Evolutionary conservation across 2,113 vertebrate genomes (phyloP).

Genomic region (Lasiurus borealis): DNA sequence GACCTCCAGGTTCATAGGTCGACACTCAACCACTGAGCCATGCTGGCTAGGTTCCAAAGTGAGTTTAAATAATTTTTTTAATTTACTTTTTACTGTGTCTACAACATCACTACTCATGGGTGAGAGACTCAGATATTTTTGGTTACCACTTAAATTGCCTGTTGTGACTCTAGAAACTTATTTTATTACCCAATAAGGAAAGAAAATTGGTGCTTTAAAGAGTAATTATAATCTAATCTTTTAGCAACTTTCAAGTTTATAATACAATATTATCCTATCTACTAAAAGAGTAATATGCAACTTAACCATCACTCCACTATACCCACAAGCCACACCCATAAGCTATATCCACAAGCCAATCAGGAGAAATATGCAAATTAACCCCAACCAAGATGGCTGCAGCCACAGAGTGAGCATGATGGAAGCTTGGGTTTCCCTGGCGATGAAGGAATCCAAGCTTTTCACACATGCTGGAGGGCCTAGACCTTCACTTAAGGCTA

Average conservation of each 20-base stretch:
- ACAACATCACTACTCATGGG: background rate
- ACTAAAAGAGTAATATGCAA: too few species aligned
- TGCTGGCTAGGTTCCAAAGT: background rate
- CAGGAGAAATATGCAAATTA: too few species aligned
- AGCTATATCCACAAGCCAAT: too few species aligned
- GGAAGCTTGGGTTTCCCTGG: too few species aligned
- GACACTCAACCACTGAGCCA: too few species aligned
- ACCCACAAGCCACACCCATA: too few species aligned
- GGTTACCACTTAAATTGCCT: conserved; percentile 12
- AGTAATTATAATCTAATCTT: background rate
- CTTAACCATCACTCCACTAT: too few species aligned
- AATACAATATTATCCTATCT: background rate
- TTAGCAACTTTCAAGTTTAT: background rate
- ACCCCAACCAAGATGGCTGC: too few species aligned
- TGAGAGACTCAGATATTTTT: background rate
- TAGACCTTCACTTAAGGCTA: too few species aligned
- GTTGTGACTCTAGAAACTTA: background rate
- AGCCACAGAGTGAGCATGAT: too few species aligned
- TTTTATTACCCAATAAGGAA: background rate
- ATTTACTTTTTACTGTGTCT: background rate
- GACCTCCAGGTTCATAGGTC: background rate
- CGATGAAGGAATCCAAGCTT: too few species aligned
- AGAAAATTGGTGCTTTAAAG: background rate
- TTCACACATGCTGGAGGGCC: too few species aligned
- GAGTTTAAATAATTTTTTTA: background rate